Percentiles rank a stretch among this genome's conserved stretches.
These are phyloP conservation scores for Synanthedon myopaeformis DNA, from an alignment of 2,888 invertebrate genomes.

Conservation along the genomic window DNA sequence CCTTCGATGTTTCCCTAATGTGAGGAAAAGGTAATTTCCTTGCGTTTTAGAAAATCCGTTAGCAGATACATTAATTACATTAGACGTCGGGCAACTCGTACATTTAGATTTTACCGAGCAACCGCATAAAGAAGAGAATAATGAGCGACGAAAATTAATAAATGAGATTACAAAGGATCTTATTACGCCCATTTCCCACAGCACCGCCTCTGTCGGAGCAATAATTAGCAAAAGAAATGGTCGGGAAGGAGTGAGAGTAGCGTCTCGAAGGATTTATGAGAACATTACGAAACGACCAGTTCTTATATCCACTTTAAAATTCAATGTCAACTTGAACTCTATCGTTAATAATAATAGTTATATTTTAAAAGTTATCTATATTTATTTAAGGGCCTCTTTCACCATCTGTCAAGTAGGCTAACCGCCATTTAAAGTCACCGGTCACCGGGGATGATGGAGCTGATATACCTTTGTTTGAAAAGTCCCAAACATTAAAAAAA, in stretches of 20 bases:
- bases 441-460: neutral
- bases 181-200: conserved; percentile 49
- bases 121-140: conserved; percentile 29
- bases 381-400: no score
- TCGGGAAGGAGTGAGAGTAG: conserved; percentile 17
- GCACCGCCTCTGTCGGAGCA: conserved; percentile 33
- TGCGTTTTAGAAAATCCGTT: neutral
- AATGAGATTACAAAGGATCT: conserved; percentile 56
- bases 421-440: no score
- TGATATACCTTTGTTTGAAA: neutral
- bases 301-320: no score
- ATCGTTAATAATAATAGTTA: no score
- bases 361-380: no score
- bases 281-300: conserved; percentile 8
- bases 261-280: conserved; percentile 15
- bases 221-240: conserved; percentile 50
- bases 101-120: conserved; percentile 28
- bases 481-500: no score
- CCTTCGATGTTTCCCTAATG: neutral
- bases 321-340: no score
- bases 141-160: conserved; percentile 39
- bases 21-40: neutral
- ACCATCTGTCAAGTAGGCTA: no score
- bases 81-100: conserved; percentile 21
- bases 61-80: neutral